phyloP scores from a whole-genome alignment of 2,797 vertebrate genomes.

The Epinephelus coioides region DNA sequence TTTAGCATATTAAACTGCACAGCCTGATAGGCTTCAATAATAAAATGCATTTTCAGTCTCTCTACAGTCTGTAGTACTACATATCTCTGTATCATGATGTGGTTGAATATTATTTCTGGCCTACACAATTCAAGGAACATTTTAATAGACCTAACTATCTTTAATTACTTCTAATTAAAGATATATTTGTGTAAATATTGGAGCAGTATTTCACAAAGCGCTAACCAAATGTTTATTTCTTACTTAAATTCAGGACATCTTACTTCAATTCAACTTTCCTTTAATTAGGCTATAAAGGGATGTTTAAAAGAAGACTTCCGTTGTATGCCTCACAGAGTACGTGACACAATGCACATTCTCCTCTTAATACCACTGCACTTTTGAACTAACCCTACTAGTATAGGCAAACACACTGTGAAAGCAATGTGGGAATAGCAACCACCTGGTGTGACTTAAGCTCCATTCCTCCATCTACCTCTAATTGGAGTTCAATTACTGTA shows the following conservation, averaged over 20 bases:
- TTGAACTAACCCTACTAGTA: not conserved
- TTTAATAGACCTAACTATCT: too few relatives aligned
- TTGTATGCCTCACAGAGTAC: not conserved
- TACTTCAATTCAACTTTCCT: not conserved
- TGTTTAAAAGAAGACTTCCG: not conserved
- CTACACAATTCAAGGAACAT: too few relatives aligned
- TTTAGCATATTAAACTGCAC: too few relatives aligned
- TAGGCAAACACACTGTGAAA: not conserved
- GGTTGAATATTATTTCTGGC: too few relatives aligned
- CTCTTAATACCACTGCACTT: not conserved
- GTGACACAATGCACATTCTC: not conserved
- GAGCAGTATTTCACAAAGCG: not conserved
- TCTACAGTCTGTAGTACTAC: too few relatives aligned
- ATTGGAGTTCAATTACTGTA: conserved; percentile 38
- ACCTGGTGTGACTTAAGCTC: conserved; percentile 32
- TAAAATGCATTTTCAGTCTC: too few relatives aligned
- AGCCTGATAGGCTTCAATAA: too few relatives aligned
- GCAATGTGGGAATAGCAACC: conserved; percentile 14
- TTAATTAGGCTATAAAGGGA: not conserved
- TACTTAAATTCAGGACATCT: not conserved
- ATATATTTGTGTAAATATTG: not conserved
- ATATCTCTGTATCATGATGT: too few relatives aligned
- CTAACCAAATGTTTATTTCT: not conserved
- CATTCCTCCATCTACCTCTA: not conserved
- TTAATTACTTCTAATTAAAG: too few relatives aligned